phyloP scores from a whole-genome alignment of 2,113 vertebrate species.

The Ceyx melanurus region DNA sequence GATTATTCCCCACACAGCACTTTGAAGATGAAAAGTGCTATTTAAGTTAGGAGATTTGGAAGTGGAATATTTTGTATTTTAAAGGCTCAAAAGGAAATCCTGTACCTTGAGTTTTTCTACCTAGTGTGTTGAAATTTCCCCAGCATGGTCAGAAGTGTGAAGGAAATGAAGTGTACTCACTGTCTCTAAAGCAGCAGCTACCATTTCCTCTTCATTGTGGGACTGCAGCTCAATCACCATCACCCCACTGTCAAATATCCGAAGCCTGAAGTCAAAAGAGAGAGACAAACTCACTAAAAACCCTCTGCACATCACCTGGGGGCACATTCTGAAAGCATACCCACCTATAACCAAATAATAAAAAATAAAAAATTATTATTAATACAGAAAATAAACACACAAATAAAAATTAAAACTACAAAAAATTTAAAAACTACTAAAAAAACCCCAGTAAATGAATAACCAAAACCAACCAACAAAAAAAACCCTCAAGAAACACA shows the following conservation, averaged over 20 bases:
- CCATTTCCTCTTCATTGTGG: constrained; percentile 98
- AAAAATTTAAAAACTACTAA: too few relatives aligned
- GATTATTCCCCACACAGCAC: neutral
- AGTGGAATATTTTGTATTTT: constrained; percentile 11
- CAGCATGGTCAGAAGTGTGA: neutral
- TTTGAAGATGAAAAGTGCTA: constrained; percentile 7
- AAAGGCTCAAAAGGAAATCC: constrained; percentile 56
- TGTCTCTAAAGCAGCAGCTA: constrained; percentile 91
- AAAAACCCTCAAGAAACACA: too few relatives aligned
- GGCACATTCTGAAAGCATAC: neutral
- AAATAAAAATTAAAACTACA: too few relatives aligned
- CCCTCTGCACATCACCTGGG: neutral
- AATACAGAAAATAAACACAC: too few relatives aligned
- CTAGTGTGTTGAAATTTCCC: neutral
- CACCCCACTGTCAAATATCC: constrained; percentile 96
- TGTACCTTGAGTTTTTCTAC: constrained; percentile 9
- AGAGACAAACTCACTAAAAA: neutral
- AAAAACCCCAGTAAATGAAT: too few relatives aligned
- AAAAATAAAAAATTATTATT: neutral
- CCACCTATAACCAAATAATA: neutral
- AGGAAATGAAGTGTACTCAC: constrained; percentile 73
- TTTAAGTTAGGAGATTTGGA: neutral
- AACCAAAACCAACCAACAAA: too few relatives aligned
- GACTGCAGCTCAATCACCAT: constrained; percentile 99
- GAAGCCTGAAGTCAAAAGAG: constrained; percentile 78